Percentiles rank a stretch among this genome's conserved stretches.
These are phyloP conservation scores for Atopsyche davidsoni DNA, from an alignment of 1,140 invertebrate genomes.

Conservation along the genomic window DNA sequence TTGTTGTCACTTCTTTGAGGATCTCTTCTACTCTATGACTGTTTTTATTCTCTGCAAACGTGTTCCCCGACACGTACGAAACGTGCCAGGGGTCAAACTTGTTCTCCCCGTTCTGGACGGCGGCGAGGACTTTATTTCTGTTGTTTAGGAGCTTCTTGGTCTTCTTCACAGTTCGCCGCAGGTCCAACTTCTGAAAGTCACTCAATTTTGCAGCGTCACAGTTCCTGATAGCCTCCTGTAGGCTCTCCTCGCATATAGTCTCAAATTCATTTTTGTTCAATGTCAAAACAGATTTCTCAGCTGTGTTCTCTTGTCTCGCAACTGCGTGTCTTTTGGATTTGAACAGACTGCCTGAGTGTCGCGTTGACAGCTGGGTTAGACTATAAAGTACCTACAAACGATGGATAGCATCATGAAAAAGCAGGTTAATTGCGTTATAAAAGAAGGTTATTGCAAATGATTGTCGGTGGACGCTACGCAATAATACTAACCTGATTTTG, in stretches of 20 bases:
- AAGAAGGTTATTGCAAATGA: neutral
- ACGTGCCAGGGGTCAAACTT: slow-evolving; percentile 32
- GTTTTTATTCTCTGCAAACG: slow-evolving; percentile 39
- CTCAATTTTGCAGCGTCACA: slow-evolving; percentile 42
- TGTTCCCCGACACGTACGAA: slow-evolving; percentile 39
- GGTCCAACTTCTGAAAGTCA: slow-evolving; percentile 38
- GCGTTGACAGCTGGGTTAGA: slow-evolving; percentile 44
- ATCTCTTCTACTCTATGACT: slow-evolving; percentile 20
- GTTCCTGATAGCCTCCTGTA: slow-evolving; percentile 39
- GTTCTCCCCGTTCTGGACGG: slow-evolving; percentile 18
- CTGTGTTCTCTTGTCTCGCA: slow-evolving; percentile 37
- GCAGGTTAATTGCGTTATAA: slow-evolving; percentile 10
- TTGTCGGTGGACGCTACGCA: neutral
- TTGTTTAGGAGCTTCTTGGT: slow-evolving; percentile 25
- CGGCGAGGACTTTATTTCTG: slow-evolving; percentile 26
- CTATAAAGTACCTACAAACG: slow-evolving; percentile 46
- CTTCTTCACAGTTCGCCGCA: slow-evolving; percentile 26
- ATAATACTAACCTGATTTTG: slow-evolving; percentile 42
- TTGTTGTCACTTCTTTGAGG: slow-evolving; percentile 2
- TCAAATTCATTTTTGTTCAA: slow-evolving; percentile 23
- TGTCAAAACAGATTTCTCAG: slow-evolving; percentile 31
- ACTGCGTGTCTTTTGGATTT: slow-evolving; percentile 40
- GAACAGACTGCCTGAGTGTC: slow-evolving; percentile 40
- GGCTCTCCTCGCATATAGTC: slow-evolving; percentile 38
- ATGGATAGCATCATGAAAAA: slow-evolving; percentile 1